phyloP scores from a whole-genome alignment of 2,797 vertebrate genomes.

The Microctenopoma steveboyesi region DNA sequence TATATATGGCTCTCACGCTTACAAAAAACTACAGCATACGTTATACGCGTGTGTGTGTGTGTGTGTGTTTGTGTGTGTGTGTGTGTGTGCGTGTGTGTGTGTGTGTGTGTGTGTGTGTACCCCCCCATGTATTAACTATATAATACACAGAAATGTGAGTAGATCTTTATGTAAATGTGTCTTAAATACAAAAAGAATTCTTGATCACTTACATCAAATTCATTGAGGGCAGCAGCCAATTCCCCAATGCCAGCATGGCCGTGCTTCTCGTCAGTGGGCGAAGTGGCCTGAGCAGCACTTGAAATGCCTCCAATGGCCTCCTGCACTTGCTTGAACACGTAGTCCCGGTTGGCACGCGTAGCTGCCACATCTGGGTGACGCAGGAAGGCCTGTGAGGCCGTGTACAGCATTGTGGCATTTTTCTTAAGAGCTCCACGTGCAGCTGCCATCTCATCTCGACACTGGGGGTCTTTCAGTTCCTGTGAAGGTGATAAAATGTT shows the following conservation, averaged over 20 bases:
- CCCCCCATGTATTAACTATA: too few relatives aligned
- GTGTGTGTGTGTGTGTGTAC: too few relatives aligned
- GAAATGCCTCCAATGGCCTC: constrained; percentile 97
- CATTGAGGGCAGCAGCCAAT: constrained; percentile 95
- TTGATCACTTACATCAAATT: constrained; percentile 93
- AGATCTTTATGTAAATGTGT: background rate
- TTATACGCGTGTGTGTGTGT: background rate
- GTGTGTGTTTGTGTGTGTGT: too few relatives aligned
- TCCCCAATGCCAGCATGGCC: constrained; percentile 96
- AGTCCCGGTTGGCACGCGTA: constrained; percentile 96
- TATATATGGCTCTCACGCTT: too few relatives aligned
- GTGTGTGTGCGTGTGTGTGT: too few relatives aligned
- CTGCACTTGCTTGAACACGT: constrained; percentile 99
- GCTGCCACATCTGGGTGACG: constrained; percentile 97
- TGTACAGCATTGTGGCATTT: constrained; percentile 98
- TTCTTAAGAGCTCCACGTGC: constrained; percentile 97
- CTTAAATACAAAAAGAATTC: background rate
- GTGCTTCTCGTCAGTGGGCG: constrained; percentile 94
- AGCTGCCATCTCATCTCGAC: constrained; percentile 97
- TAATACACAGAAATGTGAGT: too few relatives aligned
- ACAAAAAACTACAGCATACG: background rate
- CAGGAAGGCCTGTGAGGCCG: constrained; percentile 95
- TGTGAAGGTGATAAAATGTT: constrained; percentile 51
- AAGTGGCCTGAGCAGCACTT: constrained; percentile 96
- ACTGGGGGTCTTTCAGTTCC: constrained; percentile 98